Conservation (phyloP, 2,797 vertebrate species). For the Danio tinwini region DNA sequence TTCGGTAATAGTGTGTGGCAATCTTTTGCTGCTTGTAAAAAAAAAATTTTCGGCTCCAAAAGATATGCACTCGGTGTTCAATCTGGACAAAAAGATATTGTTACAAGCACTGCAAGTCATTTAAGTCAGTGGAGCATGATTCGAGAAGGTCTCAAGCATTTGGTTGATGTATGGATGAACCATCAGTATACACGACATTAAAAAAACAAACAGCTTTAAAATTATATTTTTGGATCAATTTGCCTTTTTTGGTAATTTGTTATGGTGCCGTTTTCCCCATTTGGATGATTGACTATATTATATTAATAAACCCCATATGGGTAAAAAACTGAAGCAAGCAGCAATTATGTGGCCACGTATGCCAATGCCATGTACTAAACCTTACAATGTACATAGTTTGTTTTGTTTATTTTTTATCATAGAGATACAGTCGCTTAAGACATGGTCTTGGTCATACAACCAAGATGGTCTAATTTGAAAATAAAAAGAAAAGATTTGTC, state of each 20-base stretch:
- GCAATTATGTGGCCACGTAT: not conserved
- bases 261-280: not conserved
- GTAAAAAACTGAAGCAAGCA: not conserved
- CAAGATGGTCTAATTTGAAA: not conserved
- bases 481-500: not conserved
- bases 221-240: not conserved
- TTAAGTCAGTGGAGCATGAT: conserved; percentile 86
- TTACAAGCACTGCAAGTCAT: conserved; percentile 86
- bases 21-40: conserved; percentile 85
- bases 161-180: conserved; percentile 90
- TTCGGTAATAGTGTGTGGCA: conserved; percentile 82
- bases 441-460: not conserved
- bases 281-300: not conserved
- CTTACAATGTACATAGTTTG: too few relatives aligned
- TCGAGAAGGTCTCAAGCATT: conserved; percentile 89
- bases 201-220: conserved; percentile 71
- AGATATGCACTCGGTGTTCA: conserved; percentile 86
- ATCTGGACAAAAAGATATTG: conserved; percentile 83
- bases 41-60: conserved; percentile 81
- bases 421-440: not conserved
- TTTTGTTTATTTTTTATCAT: too few relatives aligned
- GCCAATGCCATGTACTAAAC: not conserved
- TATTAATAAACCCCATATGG: not conserved
- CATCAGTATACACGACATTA: conserved; percentile 94
- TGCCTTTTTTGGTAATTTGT: not conserved